Evolutionary conservation across 2,113 vertebrate species (phyloP).

Genomic region (Caracal caracal): DNA sequence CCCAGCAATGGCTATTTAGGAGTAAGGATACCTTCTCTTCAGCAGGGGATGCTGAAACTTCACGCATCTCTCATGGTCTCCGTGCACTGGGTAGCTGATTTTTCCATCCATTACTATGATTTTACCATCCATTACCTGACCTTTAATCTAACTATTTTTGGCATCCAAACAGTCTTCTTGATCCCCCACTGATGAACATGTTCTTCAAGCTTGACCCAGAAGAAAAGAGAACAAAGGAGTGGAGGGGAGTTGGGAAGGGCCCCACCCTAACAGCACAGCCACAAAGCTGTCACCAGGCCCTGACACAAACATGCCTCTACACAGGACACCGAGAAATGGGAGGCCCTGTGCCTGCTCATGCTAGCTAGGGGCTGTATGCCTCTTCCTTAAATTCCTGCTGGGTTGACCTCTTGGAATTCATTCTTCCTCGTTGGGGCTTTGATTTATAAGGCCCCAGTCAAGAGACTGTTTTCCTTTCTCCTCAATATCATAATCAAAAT

Average conservation of each 20-base stretch:
- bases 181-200: neutral
- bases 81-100: neutral
- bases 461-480: neutral
- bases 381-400: neutral
- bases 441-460: neutral
- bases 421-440: neutral
- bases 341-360: neutral
- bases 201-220: neutral
- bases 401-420: neutral
- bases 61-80: neutral
- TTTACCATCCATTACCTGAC: neutral
- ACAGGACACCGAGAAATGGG: neutral
- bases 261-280: neutral
- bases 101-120: slow-evolving; percentile 24
- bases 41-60: neutral
- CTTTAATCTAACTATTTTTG: neutral
- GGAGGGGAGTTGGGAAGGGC: rapidly evolving
- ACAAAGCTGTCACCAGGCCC: neutral
- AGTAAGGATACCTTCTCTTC: neutral
- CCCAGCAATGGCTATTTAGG: neutral
- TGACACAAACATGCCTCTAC: neutral
- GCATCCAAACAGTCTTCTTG: neutral
- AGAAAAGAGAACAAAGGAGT: neutral
- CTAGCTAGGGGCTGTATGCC: neutral
- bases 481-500: neutral